phyloP scores from a whole-genome alignment of 2,888 invertebrate species.

The Encarsia formosa region DNA sequence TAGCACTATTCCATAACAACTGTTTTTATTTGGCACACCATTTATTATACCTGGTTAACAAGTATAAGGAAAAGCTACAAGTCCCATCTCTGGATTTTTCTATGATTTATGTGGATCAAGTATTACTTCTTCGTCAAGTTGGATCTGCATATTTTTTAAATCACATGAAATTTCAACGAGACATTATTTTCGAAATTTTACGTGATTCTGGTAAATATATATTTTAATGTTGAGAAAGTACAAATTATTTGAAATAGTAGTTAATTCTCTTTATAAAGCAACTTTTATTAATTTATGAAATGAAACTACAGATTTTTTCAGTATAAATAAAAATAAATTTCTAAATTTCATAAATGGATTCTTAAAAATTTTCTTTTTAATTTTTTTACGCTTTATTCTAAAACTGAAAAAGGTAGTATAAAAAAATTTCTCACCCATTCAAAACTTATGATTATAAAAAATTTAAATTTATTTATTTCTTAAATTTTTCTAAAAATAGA shows the following conservation, averaged over 20 bases:
- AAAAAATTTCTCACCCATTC: too few species aligned
- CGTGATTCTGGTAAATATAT: conserved; percentile 63
- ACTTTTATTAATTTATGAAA: too few species aligned
- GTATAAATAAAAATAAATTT: not conserved
- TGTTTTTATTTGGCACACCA: conserved; percentile 82
- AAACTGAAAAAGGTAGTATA: too few species aligned
- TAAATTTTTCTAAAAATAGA: too few species aligned
- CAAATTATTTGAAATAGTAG: too few species aligned
- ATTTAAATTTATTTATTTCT: too few species aligned
- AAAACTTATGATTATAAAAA: too few species aligned
- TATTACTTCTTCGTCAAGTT: conserved; percentile 62
- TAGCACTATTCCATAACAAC: conserved; percentile 86
- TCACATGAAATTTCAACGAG: conserved; percentile 72
- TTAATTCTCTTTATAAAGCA: not conserved
- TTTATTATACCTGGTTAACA: conserved; percentile 63
- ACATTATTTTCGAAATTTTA: conserved; percentile 72
- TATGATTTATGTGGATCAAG: conserved; percentile 66
- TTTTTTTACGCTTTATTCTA: too few species aligned
- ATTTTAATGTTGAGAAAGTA: not conserved
- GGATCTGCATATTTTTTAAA: conserved; percentile 68
- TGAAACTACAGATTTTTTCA: conserved; percentile 2
- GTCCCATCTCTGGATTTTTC: conserved; percentile 56
- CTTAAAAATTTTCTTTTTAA: too few species aligned
- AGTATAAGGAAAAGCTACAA: conserved; percentile 64
- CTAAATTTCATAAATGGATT: too few species aligned